Percentiles rank a stretch among this genome's conserved stretches.
Evolutionary conservation across 2,888 invertebrate genomes (phyloP).

Genomic region (Dione juno): DNA sequence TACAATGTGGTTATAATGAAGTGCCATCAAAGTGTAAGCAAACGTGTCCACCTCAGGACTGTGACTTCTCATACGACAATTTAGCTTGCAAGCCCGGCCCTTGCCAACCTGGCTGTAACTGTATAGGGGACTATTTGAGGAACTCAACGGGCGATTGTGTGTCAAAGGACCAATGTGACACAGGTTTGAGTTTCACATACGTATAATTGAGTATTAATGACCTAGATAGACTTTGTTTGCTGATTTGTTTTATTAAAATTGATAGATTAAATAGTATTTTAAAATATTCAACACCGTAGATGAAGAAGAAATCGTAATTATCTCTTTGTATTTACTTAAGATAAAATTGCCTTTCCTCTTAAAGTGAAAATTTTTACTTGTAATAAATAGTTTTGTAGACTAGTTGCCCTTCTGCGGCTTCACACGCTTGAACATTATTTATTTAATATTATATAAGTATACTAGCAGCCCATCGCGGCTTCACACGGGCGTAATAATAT

Average conservation of each 20-base stretch:
- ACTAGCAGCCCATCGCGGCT: no score
- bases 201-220: neutral
- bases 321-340: no score
- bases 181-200: slow-evolving; percentile 37
- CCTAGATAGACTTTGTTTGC: neutral
- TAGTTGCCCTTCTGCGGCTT: no score
- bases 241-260: neutral
- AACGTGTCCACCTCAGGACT: slow-evolving; percentile 33
- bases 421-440: no score
- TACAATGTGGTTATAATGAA: slow-evolving; percentile 14
- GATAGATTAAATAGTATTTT: no score
- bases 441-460: no score
- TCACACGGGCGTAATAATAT: no score
- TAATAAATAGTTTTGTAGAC: no score
- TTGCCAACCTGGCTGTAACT: slow-evolving; percentile 59
- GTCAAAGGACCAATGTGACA: slow-evolving; percentile 52
- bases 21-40: neutral
- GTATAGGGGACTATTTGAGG: slow-evolving; percentile 55
- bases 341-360: no score
- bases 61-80: slow-evolving; percentile 47
- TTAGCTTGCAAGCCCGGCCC: slow-evolving; percentile 45
- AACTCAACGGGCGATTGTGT: slow-evolving; percentile 52
- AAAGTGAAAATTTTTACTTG: no score
- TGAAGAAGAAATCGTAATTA: no score
- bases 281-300: no score